Percentiles rank a stretch among this genome's conserved stretches.
phyloP scores from a whole-genome alignment of 2,797 vertebrate genomes.

The Calcarius lapponicus region DNA sequence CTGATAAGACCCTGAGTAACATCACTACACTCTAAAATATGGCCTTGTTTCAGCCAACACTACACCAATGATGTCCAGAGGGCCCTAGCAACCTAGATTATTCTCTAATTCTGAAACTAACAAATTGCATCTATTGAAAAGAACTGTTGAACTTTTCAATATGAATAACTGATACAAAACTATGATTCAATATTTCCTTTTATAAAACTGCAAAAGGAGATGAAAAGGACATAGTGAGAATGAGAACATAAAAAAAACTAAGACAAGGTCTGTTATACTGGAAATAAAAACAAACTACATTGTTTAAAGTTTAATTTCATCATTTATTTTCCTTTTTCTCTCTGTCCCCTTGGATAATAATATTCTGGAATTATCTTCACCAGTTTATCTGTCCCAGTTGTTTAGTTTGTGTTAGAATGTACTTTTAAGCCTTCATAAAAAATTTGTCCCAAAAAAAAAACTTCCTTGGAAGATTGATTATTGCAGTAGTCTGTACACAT shows the following conservation, averaged over 20 bases:
- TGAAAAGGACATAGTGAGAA: not conserved
- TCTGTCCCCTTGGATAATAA: not conserved
- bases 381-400: not conserved
- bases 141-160: not conserved
- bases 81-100: not conserved
- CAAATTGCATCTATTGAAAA: not conserved
- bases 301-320: not conserved
- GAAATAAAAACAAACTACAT: not conserved
- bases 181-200: not conserved
- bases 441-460: not conserved
- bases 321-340: not conserved
- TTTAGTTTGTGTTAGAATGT: not conserved
- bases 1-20: not conserved
- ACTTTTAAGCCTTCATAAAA: not conserved
- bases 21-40: not conserved
- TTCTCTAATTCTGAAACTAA: not conserved
- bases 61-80: not conserved
- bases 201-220: not conserved
- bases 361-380: not conserved
- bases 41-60: not conserved
- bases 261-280: not conserved
- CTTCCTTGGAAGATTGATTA: not conserved
- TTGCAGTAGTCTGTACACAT: not conserved
- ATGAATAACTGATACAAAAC: not conserved
- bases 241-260: not conserved